Conservation (phyloP, 2,113 vertebrate species). For the Phalacrocorax brasilianus region DNA sequence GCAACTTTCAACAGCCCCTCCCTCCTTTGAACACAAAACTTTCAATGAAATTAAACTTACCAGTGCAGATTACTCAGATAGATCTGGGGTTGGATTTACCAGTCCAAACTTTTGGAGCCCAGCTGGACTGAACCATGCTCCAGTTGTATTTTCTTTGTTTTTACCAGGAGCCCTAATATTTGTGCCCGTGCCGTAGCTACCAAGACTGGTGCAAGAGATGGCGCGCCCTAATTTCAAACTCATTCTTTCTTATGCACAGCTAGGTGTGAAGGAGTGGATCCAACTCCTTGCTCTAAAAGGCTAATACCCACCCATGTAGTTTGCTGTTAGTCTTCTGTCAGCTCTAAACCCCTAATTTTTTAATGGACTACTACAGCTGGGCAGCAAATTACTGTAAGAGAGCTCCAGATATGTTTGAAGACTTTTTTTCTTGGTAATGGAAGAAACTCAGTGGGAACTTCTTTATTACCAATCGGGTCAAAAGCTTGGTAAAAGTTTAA, state of each 20-base stretch:
- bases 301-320: not conserved
- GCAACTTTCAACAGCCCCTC: not conserved
- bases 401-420: not conserved
- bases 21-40: not conserved
- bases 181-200: rapidly evolving
- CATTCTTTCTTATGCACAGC: not conserved
- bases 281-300: not conserved
- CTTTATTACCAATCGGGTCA: not conserved
- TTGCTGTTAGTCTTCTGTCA: not conserved
- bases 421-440: not conserved
- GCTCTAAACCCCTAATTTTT: not conserved
- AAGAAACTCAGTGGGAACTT: not conserved
- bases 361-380: not conserved
- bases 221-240: not conserved
- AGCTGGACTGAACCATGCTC: not conserved
- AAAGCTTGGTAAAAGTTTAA: not conserved
- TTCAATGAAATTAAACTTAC: not conserved
- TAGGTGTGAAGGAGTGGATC: not conserved
- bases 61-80: not conserved
- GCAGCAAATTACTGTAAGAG: not conserved
- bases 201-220: not conserved
- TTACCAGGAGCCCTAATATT: not conserved
- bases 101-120: not conserved
- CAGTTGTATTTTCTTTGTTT: not conserved
- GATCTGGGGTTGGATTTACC: not conserved